Evolutionary conservation across 2,797 vertebrate species (phyloP).

Genomic region (Enteromius anoplus): DNA sequence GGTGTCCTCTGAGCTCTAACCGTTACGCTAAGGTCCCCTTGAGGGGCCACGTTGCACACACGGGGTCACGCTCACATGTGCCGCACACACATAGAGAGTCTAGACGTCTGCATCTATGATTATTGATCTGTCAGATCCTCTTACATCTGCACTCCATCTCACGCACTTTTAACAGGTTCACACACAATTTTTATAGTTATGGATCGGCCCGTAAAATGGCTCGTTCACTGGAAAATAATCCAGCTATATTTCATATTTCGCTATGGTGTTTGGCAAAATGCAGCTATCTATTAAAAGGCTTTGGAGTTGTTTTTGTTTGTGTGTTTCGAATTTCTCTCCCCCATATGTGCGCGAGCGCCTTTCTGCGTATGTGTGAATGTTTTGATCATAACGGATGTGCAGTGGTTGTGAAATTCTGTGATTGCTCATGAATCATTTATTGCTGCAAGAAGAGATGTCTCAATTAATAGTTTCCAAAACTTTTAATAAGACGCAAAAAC

Average conservation of each 20-base stretch:
- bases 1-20: constrained; percentile 41
- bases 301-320: constrained; percentile 43
- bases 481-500: constrained; percentile 49
- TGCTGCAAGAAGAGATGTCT: constrained; percentile 28
- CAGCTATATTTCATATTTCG: constrained; percentile 38
- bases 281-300: constrained; percentile 35
- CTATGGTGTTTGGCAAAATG: constrained; percentile 27
- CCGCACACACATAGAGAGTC: constrained; percentile 58
- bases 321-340: constrained; percentile 11
- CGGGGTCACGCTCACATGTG: constrained; percentile 4
- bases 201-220: constrained; percentile 40
- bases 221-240: constrained; percentile 32
- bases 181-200: constrained; percentile 46
- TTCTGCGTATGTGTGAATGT: constrained; percentile 18
- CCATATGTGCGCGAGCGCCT: not conserved
- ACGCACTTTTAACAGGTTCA: constrained; percentile 52
- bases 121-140: constrained; percentile 67
- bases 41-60: constrained; percentile 15
- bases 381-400: constrained; percentile 41
- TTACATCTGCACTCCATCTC: constrained; percentile 43
- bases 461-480: constrained; percentile 47
- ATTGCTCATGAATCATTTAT: constrained; percentile 51
- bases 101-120: constrained; percentile 68
- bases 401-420: constrained; percentile 41
- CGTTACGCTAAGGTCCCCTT: constrained; percentile 46